Evolutionary conservation across 2,797 vertebrate genomes (phyloP).

Genomic region (Bovichtus variegatus): DNA sequence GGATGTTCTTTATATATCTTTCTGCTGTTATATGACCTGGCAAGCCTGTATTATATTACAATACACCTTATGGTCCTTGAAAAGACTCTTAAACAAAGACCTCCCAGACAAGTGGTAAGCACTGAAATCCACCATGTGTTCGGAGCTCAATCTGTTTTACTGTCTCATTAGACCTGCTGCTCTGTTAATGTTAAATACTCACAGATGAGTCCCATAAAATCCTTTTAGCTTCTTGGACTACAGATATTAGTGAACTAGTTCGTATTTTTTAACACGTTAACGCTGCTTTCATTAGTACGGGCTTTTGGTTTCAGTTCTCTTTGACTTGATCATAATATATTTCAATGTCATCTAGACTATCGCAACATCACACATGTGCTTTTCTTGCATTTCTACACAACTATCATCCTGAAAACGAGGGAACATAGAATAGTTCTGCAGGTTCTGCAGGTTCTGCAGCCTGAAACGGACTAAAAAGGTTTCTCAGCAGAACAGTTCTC

Average conservation of each 20-base stretch:
- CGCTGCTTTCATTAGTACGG: neutral
- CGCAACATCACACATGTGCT: neutral
- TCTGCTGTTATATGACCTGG: constrained; percentile 9
- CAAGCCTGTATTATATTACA: constrained; percentile 14
- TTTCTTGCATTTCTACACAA: neutral
- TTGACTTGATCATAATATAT: neutral
- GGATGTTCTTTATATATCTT: constrained; percentile 24
- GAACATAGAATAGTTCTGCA: neutral
- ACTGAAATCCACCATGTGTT: constrained; percentile 59
- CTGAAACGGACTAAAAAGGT: neutral
- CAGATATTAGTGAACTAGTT: constrained; percentile 20
- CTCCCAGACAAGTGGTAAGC: constrained; percentile 47
- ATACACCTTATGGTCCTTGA: constrained; percentile 24
- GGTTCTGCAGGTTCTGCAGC: neutral
- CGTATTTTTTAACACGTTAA: constrained; percentile 2
- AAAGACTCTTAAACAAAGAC: constrained; percentile 44
- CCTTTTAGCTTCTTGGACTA: constrained; percentile 40
- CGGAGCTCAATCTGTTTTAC: constrained; percentile 65
- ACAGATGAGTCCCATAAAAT: constrained; percentile 64
- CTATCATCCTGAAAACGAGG: neutral
- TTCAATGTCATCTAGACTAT: neutral
- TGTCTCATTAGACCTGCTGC: constrained; percentile 67
- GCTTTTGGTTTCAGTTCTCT: neutral
- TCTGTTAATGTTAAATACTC: constrained; percentile 65
- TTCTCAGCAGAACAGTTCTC: neutral